A percentile compares a stretch with the other conserved stretches of the same genome.
Conservation (phyloP, 2,113 vertebrate species). For the Dolichotis patagonum region DNA sequence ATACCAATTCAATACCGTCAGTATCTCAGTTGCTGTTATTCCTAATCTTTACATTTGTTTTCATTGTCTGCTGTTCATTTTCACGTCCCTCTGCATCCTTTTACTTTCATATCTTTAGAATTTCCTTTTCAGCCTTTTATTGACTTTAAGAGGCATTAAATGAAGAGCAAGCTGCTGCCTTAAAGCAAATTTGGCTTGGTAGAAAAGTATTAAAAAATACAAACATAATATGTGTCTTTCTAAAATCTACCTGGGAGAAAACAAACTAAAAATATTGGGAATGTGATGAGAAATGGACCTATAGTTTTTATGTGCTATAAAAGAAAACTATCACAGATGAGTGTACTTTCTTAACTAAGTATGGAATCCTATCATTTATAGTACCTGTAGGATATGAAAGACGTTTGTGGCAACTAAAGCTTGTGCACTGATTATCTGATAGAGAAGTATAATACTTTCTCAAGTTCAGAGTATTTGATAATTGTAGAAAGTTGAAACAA, state of each 20-base stretch:
- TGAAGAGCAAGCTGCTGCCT: background rate
- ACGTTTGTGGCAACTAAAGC: background rate
- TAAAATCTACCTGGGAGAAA: background rate
- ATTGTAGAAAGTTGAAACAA: background rate
- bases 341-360: background rate
- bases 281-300: background rate
- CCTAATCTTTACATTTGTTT: background rate
- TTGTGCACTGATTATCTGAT: background rate
- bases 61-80: background rate
- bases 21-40: background rate
- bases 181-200: background rate
- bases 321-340: background rate
- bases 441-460: background rate
- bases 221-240: background rate
- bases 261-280: background rate
- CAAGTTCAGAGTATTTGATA: background rate
- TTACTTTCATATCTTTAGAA: background rate
- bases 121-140: background rate
- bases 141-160: background rate
- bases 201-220: background rate
- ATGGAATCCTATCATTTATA: background rate
- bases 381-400: background rate
- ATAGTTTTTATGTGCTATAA: background rate
- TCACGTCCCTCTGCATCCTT: background rate
- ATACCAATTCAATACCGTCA: background rate